A percentile compares a stretch with the other conserved stretches of the same genome.
These are phyloP conservation scores for Macrocentrus cingulum DNA, from an alignment of 1,140 invertebrate genomes.

Conservation along the genomic window DNA sequence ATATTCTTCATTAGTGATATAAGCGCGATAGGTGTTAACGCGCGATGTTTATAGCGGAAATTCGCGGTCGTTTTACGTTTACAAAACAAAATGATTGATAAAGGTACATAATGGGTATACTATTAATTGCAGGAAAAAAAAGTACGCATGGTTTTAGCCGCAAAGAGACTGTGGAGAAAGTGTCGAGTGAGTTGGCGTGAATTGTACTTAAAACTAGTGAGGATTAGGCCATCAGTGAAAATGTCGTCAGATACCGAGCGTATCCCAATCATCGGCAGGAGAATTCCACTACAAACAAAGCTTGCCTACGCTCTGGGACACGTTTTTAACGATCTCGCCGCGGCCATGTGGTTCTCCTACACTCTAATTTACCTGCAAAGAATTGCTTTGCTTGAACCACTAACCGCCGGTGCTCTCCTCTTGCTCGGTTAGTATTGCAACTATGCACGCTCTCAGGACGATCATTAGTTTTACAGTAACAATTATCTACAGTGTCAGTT, in stretches of 20 bases:
- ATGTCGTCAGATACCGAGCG: constrained; percentile 27
- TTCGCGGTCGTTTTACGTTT: too few relatives aligned
- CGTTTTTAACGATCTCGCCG: constrained; percentile 87
- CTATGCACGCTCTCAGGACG: too few relatives aligned
- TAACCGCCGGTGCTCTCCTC: constrained; percentile 75
- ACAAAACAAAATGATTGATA: too few relatives aligned
- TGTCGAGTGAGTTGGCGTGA: constrained; percentile 9
- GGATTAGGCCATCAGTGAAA: background rate
- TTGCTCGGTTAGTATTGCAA: constrained; percentile 64
- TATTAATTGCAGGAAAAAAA: background rate
- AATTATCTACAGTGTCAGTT: background rate
- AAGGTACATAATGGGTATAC: too few relatives aligned
- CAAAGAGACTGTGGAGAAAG: background rate
- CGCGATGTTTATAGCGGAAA: too few relatives aligned
- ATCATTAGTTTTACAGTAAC: background rate
- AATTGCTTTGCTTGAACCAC: constrained; percentile 71
- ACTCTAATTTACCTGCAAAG: constrained; percentile 85
- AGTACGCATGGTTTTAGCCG: background rate
- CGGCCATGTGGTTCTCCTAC: constrained; percentile 94
- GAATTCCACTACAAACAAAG: constrained; percentile 56
- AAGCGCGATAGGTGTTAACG: too few relatives aligned
- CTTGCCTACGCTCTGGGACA: constrained; percentile 80
- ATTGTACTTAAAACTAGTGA: constrained; percentile 18
- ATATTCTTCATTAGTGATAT: too few relatives aligned
- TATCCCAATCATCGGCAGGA: constrained; percentile 38